Evolutionary conservation across 2,113 vertebrate species (phyloP), one percentile per base, ranked within the genome.

Genomic region (Apistogramma diplotaenia): DNA sequence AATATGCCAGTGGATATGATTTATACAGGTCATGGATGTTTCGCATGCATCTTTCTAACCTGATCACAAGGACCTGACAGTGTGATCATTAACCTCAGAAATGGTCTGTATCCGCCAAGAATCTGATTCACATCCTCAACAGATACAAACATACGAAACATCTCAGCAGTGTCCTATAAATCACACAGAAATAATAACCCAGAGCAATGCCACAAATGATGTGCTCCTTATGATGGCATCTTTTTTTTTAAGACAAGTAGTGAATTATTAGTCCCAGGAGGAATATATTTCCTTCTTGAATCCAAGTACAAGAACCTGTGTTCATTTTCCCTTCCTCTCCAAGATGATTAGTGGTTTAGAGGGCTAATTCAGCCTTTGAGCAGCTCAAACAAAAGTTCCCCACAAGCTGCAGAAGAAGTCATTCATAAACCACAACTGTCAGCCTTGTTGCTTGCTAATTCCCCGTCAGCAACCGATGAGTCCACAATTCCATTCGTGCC

Each of bases 331-430:
- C 76, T 93, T 85, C 91, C 80, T 88, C 78, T 93, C 82, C 85
- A 93, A 89, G 93, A 90, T 94, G 92, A 95, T 94, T 94, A 93
- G 93, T 76, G 88, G 92, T 92, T 94, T 93, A 94, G 87, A 89
- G 84, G 90, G 91, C 90, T 94, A 93, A 95, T 93, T 93, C 76
- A 84, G 75, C 90, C 90, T 89, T 89, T 23, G 82, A 94, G 91
- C 88, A 92, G 87, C 78, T 78, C 82, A 90, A 90, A 92, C 83
- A 90, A 76, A 80, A 71, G 78, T 88, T 94, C 89, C 92, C 90
- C 2, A 53, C 12, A 51, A 91, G 85, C 87, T 79, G 57, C 33
- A 21, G 59, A 88, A 83, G 75, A 90, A 90, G 87, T 80, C 92
- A 90, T 88, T 84, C 85, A 83, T 87, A 89, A 91, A 85, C 79